Evolutionary conservation across 2,888 invertebrate genomes (phyloP), one percentile per base, ranked within the genome.

Genomic region (Polydrusus pterygomalis): DNA sequence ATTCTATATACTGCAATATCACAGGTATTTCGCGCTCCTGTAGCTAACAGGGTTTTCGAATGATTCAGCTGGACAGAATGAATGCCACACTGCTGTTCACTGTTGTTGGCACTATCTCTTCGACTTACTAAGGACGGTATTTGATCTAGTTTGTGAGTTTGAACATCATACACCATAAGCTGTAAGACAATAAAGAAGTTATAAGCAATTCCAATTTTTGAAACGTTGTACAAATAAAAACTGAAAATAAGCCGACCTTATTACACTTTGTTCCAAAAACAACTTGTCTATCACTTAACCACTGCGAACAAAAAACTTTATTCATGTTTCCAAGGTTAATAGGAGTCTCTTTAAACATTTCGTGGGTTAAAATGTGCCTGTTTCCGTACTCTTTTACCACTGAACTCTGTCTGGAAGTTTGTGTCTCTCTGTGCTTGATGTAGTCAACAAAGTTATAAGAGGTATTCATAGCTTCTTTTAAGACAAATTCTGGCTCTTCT

Each of bases 201-300:
- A 63, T 9, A 76, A 72, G 73, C n/a, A n/a, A n/a, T n/a, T n/a
- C n/a, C n/a, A n/a, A n/a, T n/a, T n/a, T n/a, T n/a, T 47, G 25
- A 18, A 45, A 7, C 49, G 51, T n/a, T n/a, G 15, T 25, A 25
- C 1, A 25, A 45, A 45, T 2, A 54, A 64, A 17, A 67, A 76
- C 34, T 70, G 1, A 45, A 43, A 56, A 65, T 15, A 58, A 45
- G 54, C 75, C 83, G 87, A 96, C 95, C 92, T 97, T 97, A 89
- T 98, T 98, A 88, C 98, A 98, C 88, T 98, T 98, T 65, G 98
- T 98, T 70, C 98, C 98, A 87, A 97, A 97, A 20, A 97, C 96
- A 73, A 98, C 95, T 89, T 97, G 97, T 83, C 96, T 91, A 88
- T 97, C 96, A 81, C 96, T 96, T 47, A 98, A 90, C 98, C 98